phyloP scores from a whole-genome alignment of 2,797 vertebrate species.

The Octomys mimax region DNA sequence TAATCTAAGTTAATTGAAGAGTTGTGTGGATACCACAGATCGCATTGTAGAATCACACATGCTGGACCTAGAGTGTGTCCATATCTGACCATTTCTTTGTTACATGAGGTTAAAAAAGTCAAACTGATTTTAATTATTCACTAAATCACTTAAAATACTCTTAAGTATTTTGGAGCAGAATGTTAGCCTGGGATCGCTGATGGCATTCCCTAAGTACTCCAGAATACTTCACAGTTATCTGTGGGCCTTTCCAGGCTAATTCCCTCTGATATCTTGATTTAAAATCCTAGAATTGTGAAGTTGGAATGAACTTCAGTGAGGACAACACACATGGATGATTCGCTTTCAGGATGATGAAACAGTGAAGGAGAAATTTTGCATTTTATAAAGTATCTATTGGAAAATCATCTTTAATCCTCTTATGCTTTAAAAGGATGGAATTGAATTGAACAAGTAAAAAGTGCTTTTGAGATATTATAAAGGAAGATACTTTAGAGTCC shows the following conservation, averaged over 20 bases:
- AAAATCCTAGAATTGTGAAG: neutral
- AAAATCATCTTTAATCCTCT: slow-evolving; percentile 23
- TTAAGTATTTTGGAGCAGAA: neutral
- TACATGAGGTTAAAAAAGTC: neutral
- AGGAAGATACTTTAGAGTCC: slow-evolving; percentile 4
- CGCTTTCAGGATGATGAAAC: neutral
- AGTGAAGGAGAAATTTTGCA: neutral
- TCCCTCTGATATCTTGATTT: neutral
- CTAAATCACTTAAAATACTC: neutral
- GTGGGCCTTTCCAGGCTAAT: too few relatives aligned
- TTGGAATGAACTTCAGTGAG: neutral
- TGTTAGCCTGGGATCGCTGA: neutral
- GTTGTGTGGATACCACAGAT: neutral
- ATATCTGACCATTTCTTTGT: neutral
- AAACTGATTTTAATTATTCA: neutral
- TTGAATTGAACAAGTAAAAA: slow-evolving; percentile 6
- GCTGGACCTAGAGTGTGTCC: neutral
- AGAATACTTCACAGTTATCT: neutral
- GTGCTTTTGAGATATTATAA: neutral
- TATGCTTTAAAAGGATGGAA: slow-evolving; percentile 11
- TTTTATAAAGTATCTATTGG: neutral
- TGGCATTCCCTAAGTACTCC: neutral
- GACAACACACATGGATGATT: neutral
- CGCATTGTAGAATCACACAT: neutral
- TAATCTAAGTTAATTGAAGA: neutral